Evolutionary conservation across 2,888 invertebrate species (phyloP).

Genomic region (Eupsilia transversa): DNA sequence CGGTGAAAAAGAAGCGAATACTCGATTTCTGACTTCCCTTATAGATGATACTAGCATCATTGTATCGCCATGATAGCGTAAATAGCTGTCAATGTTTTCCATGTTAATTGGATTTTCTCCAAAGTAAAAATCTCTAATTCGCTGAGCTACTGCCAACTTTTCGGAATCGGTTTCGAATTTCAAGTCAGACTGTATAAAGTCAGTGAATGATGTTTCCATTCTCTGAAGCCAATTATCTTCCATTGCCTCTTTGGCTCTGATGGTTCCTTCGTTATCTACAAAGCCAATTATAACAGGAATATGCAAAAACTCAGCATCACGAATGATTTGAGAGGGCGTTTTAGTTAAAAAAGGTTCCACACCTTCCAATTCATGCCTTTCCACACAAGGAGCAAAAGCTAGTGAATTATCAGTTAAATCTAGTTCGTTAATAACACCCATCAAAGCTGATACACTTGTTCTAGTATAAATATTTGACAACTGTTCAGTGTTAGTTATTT

Average conservation of each 20-base stretch:
- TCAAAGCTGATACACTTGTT: conserved; percentile 80
- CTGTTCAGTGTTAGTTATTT: conserved; percentile 72
- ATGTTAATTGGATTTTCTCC: conserved; percentile 67
- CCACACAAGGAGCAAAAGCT: conserved; percentile 86
- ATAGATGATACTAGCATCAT: conserved; percentile 83
- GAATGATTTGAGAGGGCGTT: conserved; percentile 79
- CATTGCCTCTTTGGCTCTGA: conserved; percentile 78
- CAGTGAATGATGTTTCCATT: conserved; percentile 80
- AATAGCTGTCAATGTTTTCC: conserved; percentile 71
- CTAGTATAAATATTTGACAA: conserved; percentile 79
- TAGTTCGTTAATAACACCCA: conserved; percentile 83
- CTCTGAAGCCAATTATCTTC: conserved; percentile 78
- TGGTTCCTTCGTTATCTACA: conserved; percentile 85
- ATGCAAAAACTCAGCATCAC: conserved; percentile 73
- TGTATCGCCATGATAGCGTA: conserved; percentile 84
- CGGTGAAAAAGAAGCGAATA: conserved; percentile 63
- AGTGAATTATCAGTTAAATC: conserved; percentile 83
- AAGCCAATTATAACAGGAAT: conserved; percentile 84
- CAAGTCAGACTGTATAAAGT: conserved; percentile 84
- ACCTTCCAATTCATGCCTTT: conserved; percentile 72
- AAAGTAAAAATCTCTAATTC: conserved; percentile 80
- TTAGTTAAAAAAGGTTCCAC: conserved; percentile 77
- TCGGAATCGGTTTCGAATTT: conserved; percentile 73
- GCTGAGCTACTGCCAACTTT: conserved; percentile 67
- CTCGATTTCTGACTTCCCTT: conserved; percentile 79